Base-by-base conservation (phyloP, 2,113 vertebrate genomes). In the Calyptommatus sinebrachiatus region DNA sequence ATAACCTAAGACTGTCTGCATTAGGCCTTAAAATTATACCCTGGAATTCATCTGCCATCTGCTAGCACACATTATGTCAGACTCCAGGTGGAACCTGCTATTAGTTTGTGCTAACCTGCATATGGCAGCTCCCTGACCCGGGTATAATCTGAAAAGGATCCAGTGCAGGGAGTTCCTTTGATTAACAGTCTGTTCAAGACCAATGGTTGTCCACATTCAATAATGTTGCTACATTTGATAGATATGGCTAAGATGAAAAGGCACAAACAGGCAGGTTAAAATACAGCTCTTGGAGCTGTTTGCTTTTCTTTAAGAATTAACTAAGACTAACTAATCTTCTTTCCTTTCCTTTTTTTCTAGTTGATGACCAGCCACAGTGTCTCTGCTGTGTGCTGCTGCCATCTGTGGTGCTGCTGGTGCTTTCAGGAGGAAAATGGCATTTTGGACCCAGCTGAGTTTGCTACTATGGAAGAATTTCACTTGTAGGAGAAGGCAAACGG, bases 401-500 rank as follows among this genome's bases (percentile, higher is more conserved):
- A 18, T 88, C 21, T 79, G 71, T 76, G 62, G 41, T 73, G 76
- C 78, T 77, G 81, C 78, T 72, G 82, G 84, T 82, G 83, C 89
- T 65, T 82, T 83, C 88, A 88, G 88, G 91, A 88, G 80, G 57
- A 95, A 94, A 88, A 99, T 99, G 98, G 94, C 97, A 78, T 95
- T 95, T 84, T 95, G 92, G 88, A 95, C 97, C 0, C 98, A 99
- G 94, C 87, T 99, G 91, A 95, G 96, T 45, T 91, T 99, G 94
- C 91, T 99, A 91, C 95, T 99, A 1, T 99, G 98, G 98, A 99
- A 99, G 94, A 99, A 99, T 88, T 96, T 99, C 85, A 98, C 97
- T 7, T 98, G 96, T 90, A 94, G 98, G 92, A 95, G 96, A 83
- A 88, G 98, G 81, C 98, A 99, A 89, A 98, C 97, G 21, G 98